A percentile compares a stretch with the other conserved stretches of the same genome.
Conservation (phyloP, 2,113 vertebrate genomes). For the Myocastor coypus region DNA sequence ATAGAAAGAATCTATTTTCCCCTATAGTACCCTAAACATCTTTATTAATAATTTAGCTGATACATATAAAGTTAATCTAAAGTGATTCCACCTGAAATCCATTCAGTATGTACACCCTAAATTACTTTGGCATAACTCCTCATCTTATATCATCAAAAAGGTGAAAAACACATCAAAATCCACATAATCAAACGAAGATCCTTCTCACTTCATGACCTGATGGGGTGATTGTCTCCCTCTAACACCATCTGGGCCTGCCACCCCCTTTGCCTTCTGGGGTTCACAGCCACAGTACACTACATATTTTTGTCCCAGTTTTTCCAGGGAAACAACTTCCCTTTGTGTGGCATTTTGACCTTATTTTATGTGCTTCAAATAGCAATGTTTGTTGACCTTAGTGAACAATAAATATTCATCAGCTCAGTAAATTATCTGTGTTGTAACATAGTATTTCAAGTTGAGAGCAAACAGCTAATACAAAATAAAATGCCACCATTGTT, state of each 20-base stretch:
- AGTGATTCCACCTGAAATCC: background rate
- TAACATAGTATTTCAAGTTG: background rate
- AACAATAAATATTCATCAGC: background rate
- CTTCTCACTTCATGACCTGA: accelerated
- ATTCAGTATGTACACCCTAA: accelerated
- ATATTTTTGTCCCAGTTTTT: accelerated
- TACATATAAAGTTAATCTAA: background rate
- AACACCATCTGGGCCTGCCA: background rate
- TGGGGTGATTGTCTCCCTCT: too few species aligned
- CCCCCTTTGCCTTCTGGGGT: too few species aligned
- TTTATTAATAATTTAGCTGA: background rate
- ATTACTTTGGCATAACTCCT: background rate
- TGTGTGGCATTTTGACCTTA: accelerated
- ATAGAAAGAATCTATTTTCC: background rate
- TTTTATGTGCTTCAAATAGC: background rate
- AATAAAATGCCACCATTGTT: background rate
- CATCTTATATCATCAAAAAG: background rate
- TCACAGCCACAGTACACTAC: accelerated
- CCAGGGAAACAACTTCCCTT: accelerated
- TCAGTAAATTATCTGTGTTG: background rate
- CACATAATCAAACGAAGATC: background rate
- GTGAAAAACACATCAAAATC: accelerated
- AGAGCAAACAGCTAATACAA: background rate
- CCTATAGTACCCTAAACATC: accelerated
- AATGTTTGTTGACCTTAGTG: too few species aligned